These are phyloP conservation scores for Corydoras sp. DNA, from an alignment of 2,113 vertebrate genomes.

Conservation along the genomic window DNA sequence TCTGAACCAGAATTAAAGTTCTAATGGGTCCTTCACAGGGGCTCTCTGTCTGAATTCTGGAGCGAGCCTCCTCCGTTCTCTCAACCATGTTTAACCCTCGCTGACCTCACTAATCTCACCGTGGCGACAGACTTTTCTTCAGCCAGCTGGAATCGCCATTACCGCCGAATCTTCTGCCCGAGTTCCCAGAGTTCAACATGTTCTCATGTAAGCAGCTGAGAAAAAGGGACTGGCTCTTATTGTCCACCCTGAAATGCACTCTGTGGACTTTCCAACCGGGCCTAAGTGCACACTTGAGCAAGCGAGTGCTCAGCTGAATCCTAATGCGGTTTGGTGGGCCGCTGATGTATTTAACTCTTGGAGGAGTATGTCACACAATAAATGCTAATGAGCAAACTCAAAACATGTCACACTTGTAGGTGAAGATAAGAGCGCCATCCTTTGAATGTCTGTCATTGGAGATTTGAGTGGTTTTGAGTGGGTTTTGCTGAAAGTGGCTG, in stretches of 20 bases:
- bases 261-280: neutral
- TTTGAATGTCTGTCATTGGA: too few species aligned
- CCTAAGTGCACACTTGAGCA: neutral
- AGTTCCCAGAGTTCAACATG: constrained; percentile 14
- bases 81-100: constrained; percentile 9
- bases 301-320: neutral
- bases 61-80: constrained; percentile 4
- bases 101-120: constrained; percentile 33
- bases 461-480: too few species aligned
- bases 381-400: too few species aligned
- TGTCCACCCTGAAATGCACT: neutral
- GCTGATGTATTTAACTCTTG: neutral
- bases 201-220: constrained; percentile 4
- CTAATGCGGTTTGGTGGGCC: neutral
- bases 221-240: neutral
- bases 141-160: constrained; percentile 43
- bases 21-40: neutral
- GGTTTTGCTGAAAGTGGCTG: too few species aligned
- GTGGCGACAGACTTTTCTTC: constrained; percentile 25
- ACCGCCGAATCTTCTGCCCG: neutral
- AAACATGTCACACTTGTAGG: too few species aligned
- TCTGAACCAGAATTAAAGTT: neutral
- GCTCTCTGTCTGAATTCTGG: neutral
- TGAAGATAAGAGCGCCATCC: too few species aligned
- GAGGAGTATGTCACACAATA: neutral